A percentile compares a stretch with the other conserved stretches of the same genome.
These are phyloP conservation scores for Deroptyus accipitrinus DNA, from an alignment of 2,113 vertebrate genomes.

Conservation along the genomic window DNA sequence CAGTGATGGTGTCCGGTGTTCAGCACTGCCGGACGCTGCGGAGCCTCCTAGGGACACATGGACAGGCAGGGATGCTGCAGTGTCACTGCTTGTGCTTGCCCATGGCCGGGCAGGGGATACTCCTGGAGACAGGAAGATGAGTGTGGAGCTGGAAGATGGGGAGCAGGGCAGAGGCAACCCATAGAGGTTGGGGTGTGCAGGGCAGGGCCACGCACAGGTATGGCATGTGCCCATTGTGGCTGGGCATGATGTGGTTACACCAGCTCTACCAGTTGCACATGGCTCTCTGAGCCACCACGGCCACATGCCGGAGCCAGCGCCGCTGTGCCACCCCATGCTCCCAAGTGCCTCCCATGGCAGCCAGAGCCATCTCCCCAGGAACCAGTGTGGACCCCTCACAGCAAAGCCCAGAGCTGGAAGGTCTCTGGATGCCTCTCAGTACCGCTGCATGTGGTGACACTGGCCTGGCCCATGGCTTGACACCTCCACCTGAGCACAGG, in stretches of 20 bases:
- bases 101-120: neutral
- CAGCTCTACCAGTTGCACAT: neutral
- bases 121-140: neutral
- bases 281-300: neutral
- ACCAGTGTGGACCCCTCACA: neutral
- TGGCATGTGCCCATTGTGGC: neutral
- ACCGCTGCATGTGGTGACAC: neutral
- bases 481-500: neutral
- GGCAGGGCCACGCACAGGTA: neutral
- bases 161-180: neutral
- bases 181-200: fast-evolving
- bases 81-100: neutral
- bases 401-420: neutral
- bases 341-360: neutral
- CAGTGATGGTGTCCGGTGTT: fast-evolving
- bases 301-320: neutral
- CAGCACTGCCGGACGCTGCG: fast-evolving
- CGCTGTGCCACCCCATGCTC: neutral
- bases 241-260: neutral
- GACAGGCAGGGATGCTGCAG: neutral
- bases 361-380: neutral
- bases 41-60: neutral
- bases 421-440: neutral
- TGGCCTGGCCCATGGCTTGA: neutral
- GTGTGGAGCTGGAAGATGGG: neutral